A percentile compares a stretch with the other conserved stretches of the same genome.
Evolutionary conservation across 1,140 invertebrate genomes (phyloP).

Genomic region (Brachionus calyciflorus): DNA sequence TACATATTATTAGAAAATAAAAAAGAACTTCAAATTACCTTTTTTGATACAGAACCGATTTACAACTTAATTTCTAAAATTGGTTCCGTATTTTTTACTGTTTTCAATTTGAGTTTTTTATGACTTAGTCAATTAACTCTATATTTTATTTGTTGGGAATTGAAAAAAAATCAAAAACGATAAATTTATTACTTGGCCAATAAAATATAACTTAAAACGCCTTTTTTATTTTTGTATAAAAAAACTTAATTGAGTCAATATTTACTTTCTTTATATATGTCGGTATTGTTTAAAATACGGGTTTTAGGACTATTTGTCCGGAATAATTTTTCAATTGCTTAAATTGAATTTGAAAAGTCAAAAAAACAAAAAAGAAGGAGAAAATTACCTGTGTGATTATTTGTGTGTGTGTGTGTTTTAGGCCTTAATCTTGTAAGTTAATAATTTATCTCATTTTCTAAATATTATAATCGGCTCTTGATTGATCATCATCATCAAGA

Average conservation of each 20-base stretch:
- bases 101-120: constrained; percentile 22
- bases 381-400: constrained; percentile 38
- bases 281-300: neutral
- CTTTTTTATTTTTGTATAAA: too few species aligned
- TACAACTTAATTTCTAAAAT: neutral
- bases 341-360: neutral
- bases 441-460: constrained; percentile 39
- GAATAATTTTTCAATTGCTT: constrained; percentile 18
- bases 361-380: neutral
- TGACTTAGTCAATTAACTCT: constrained; percentile 26
- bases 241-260: neutral
- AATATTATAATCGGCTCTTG: constrained; percentile 22
- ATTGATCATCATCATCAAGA: too few species aligned
- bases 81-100: constrained; percentile 18
- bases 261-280: neutral
- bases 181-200: constrained; percentile 12
- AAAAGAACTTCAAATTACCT: neutral
- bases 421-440: constrained; percentile 23
- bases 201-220: constrained; percentile 2
- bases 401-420: neutral
- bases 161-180: too few species aligned
- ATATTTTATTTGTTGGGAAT: neutral
- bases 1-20: too few species aligned
- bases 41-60: neutral
- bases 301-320: neutral